Percentiles rank a stretch among this genome's conserved stretches.
Evolutionary conservation across 2,797 vertebrate genomes (phyloP).

Genomic region (Amphiprion clarkii): DNA sequence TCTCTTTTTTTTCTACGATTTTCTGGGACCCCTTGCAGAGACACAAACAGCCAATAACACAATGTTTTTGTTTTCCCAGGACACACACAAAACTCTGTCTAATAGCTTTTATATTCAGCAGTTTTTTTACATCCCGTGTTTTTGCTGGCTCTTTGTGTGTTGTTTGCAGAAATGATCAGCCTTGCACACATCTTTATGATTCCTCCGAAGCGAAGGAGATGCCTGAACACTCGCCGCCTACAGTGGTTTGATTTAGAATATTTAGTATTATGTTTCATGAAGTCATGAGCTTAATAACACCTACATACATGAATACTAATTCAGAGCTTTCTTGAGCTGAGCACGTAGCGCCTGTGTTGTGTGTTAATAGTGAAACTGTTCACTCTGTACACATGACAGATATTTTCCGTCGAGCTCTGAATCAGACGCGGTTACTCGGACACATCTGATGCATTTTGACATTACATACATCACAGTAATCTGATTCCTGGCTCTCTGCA

Average conservation of each 20-base stretch:
- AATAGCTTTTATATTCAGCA: slow-evolving; percentile 26
- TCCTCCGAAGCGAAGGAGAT: slow-evolving; percentile 10
- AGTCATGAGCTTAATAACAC: slow-evolving; percentile 52
- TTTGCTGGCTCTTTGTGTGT: slow-evolving; percentile 9
- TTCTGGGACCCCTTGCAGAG: slow-evolving; percentile 10
- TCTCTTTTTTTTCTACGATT: slow-evolving; percentile 13
- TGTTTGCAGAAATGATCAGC: slow-evolving; percentile 55
- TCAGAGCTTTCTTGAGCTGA: slow-evolving; percentile 32
- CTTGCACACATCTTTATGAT: slow-evolving; percentile 6
- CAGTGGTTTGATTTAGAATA: slow-evolving; percentile 47
- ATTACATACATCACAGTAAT: slow-evolving; percentile 10
- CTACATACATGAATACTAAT: slow-evolving; percentile 51
- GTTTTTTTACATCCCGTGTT: slow-evolving; percentile 20
- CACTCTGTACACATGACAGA: neutral
- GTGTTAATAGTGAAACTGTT: slow-evolving; percentile 3
- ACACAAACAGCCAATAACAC: slow-evolving; percentile 4
- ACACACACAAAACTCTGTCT: slow-evolving; percentile 21
- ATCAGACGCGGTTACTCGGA: neutral
- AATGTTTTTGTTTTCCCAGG: slow-evolving; percentile 27
- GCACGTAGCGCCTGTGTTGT: neutral
- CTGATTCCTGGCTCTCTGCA: slow-evolving; percentile 5
- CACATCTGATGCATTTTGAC: slow-evolving; percentile 3
- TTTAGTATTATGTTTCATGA: slow-evolving; percentile 33
- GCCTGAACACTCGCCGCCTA: slow-evolving; percentile 20
- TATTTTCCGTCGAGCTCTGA: neutral